Evolutionary conservation across 2,888 invertebrate genomes (phyloP).

Genomic region (Trimorus sp.): DNA sequence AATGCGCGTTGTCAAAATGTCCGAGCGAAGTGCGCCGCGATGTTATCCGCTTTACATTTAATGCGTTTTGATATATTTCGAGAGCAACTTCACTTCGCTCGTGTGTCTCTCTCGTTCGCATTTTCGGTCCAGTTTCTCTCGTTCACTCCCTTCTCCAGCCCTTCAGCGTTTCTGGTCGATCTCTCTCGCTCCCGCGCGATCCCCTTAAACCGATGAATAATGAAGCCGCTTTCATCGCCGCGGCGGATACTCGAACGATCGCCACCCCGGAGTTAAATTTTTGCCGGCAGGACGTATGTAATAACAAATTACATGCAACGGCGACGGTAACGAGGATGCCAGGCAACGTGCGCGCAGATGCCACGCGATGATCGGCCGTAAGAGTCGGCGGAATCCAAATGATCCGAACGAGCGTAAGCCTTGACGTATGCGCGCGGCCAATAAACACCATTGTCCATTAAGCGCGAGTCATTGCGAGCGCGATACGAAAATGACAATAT

Average conservation of each 20-base stretch:
- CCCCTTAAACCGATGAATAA: slow-evolving; percentile 70
- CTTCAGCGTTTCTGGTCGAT: neutral
- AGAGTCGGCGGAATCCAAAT: slow-evolving; percentile 50
- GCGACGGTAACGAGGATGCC: slow-evolving; percentile 65
- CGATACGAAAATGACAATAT: slow-evolving; percentile 50
- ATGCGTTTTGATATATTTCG: slow-evolving; percentile 59
- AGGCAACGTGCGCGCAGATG: slow-evolving; percentile 47
- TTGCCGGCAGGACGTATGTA: slow-evolving; percentile 68
- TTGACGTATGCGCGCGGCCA: slow-evolving; percentile 40
- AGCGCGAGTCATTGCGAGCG: slow-evolving; percentile 46
- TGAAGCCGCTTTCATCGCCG: slow-evolving; percentile 70
- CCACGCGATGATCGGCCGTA: slow-evolving; percentile 43
- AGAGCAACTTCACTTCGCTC: slow-evolving; percentile 28
- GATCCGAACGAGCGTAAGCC: slow-evolving; percentile 37
- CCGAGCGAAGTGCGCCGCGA: slow-evolving; percentile 33
- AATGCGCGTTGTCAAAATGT: slow-evolving; percentile 54
- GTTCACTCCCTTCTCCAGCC: too few species aligned
- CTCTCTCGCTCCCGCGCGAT: slow-evolving; percentile 22
- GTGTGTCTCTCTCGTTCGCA: neutral
- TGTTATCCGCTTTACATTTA: slow-evolving; percentile 58
- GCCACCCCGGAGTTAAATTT: slow-evolving; percentile 67
- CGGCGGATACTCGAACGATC: slow-evolving; percentile 67
- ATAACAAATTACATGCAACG: slow-evolving; percentile 75
- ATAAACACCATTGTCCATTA: slow-evolving; percentile 59
- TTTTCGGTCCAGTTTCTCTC: neutral